phyloP scores from a whole-genome alignment of 2,888 invertebrate species.

The Hecatera dysodea region DNA sequence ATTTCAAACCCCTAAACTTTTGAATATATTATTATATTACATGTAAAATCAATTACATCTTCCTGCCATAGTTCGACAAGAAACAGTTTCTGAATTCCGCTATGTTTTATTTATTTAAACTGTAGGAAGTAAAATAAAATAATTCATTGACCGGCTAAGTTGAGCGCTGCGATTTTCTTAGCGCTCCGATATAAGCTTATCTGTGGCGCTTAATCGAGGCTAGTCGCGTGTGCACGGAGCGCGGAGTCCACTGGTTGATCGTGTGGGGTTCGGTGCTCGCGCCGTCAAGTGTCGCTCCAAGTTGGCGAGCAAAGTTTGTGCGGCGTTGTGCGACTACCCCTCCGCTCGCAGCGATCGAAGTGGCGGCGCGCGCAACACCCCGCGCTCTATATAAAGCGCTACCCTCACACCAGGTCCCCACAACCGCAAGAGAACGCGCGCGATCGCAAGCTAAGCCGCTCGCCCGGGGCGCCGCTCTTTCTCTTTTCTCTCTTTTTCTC shows the following conservation, averaged over 20 bases:
- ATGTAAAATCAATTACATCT: background rate
- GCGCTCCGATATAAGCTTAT: constrained; percentile 38
- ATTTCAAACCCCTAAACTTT: constrained; percentile 18
- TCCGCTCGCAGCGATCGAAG: constrained; percentile 84
- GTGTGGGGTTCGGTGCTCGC: constrained; percentile 71
- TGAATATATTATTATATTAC: background rate
- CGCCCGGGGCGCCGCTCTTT: constrained; percentile 90
- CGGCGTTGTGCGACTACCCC: constrained; percentile 74
- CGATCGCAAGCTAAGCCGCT: constrained; percentile 88
- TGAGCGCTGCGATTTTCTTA: constrained; percentile 28
- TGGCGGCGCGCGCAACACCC: constrained; percentile 86
- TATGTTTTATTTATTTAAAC: constrained; percentile 44
- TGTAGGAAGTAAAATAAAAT: constrained; percentile 56
- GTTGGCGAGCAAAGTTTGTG: constrained; percentile 84
- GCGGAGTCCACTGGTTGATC: constrained; percentile 84
- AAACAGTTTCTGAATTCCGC: constrained; percentile 18
- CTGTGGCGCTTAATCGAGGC: constrained; percentile 44
- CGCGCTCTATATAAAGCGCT: constrained; percentile 86
- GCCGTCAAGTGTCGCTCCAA: constrained; percentile 82
- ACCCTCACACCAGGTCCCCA: constrained; percentile 84
- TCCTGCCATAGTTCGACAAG: background rate
- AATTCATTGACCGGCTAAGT: constrained; percentile 27
- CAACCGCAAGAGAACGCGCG: constrained; percentile 91
- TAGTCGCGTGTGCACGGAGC: constrained; percentile 64
- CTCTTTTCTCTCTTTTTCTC: constrained; percentile 90